Evolutionary conservation across 2,888 invertebrate species (phyloP).

Genomic region (Philonicus albiceps): DNA sequence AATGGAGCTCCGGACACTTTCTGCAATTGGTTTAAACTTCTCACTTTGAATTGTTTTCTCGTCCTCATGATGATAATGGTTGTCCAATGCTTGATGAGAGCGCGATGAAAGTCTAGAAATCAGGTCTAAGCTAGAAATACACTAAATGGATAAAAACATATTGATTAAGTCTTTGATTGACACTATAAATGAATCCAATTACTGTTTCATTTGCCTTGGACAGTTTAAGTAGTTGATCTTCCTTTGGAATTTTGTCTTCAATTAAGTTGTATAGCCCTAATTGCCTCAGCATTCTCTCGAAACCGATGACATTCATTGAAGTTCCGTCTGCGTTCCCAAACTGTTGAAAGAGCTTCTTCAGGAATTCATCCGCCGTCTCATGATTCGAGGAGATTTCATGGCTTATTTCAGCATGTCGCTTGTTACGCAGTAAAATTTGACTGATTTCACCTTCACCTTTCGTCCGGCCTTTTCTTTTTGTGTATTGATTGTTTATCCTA

Average conservation of each 20-base stretch:
- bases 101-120: constrained; percentile 51
- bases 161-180: constrained; percentile 25
- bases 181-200: constrained; percentile 52
- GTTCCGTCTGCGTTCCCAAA: constrained; percentile 71
- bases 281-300: constrained; percentile 71
- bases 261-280: constrained; percentile 68
- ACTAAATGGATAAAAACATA: constrained; percentile 59
- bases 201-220: constrained; percentile 63
- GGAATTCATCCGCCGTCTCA: constrained; percentile 68
- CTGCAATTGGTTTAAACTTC: neutral
- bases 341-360: constrained; percentile 72
- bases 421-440: constrained; percentile 45
- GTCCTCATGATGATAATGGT: constrained; percentile 52
- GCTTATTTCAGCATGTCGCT: constrained; percentile 57
- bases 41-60: constrained; percentile 53
- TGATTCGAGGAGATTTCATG: constrained; percentile 52
- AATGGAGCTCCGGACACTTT: neutral
- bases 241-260: constrained; percentile 43
- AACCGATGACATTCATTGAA: constrained; percentile 72
- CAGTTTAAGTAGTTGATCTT: constrained; percentile 24
- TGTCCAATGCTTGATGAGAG: constrained; percentile 12
- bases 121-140: constrained; percentile 65
- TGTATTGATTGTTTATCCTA: constrained; percentile 51
- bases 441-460: constrained; percentile 29
- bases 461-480: constrained; percentile 50